These are phyloP conservation scores for Tanypteryx hageni DNA, from an alignment of 2,888 invertebrate species.

Conservation along the genomic window DNA sequence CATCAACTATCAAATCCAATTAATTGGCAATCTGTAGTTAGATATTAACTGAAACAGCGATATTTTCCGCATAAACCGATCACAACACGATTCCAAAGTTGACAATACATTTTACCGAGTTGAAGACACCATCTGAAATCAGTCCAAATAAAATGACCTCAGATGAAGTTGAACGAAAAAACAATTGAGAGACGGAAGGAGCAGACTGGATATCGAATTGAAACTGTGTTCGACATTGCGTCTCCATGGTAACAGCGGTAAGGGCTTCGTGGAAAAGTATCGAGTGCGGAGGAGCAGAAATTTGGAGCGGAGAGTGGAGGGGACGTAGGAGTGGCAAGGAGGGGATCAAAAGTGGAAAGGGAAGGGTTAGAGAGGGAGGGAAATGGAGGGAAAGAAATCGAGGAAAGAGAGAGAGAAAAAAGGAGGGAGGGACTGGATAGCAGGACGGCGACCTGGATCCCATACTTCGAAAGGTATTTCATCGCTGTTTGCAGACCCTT, in stretches of 20 bases:
- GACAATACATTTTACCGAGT: not conserved
- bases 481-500: conserved; percentile 62
- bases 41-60: too few relatives aligned
- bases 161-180: not conserved
- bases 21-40: too few relatives aligned
- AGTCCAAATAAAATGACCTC: conserved; percentile 7
- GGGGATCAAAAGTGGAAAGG: not conserved
- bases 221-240: conserved; percentile 24
- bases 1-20: too few relatives aligned
- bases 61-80: too few relatives aligned
- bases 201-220: conserved; percentile 16
- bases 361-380: not conserved
- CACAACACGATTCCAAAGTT: too few relatives aligned
- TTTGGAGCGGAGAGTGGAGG: not conserved
- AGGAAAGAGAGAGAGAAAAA: not conserved
- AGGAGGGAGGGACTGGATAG: not conserved
- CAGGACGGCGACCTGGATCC: not conserved
- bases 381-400: not conserved
- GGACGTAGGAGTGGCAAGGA: not conserved
- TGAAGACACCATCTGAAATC: not conserved
- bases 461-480: conserved; percentile 57
- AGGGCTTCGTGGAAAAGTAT: not conserved
- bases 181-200: not conserved
- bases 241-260: conserved; percentile 23
- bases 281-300: not conserved